Evolutionary conservation across 2,113 vertebrate genomes (phyloP).

Genomic region (Mirounga angustirostris): DNA sequence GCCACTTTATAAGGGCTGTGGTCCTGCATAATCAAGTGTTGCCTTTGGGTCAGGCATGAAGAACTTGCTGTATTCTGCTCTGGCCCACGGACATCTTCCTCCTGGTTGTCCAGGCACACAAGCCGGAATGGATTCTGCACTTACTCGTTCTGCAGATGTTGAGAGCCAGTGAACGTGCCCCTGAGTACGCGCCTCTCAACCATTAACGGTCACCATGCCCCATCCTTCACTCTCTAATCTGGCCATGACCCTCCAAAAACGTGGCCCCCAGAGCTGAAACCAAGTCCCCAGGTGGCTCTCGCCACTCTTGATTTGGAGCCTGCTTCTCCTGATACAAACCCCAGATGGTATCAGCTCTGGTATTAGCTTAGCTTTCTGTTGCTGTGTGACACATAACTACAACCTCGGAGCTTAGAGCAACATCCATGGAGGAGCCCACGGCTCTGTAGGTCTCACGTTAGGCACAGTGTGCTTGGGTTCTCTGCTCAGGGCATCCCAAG

Average conservation of each 20-base stretch:
- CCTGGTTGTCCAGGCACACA: neutral
- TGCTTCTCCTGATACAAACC: neutral
- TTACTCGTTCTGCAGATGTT: neutral
- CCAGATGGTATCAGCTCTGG: no score
- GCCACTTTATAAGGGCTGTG: neutral
- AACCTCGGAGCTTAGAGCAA: neutral
- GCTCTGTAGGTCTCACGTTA: neutral
- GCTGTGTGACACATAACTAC: neutral
- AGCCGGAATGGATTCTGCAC: neutral
- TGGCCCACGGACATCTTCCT: neutral
- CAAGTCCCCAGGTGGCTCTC: neutral
- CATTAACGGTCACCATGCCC: fast-evolving
- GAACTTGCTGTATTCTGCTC: no score
- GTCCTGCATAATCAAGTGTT: neutral
- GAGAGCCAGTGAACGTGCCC: neutral
- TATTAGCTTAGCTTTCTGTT: neutral
- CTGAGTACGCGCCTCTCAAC: neutral
- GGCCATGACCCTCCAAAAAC: neutral
- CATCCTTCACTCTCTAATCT: neutral
- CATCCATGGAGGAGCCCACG: neutral
- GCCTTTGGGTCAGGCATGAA: neutral
- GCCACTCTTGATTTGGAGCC: neutral
- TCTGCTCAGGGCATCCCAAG: neutral
- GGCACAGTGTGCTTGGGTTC: no score
- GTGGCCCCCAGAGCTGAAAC: neutral